Evolutionary conservation across 2,113 vertebrate genomes (phyloP).

Genomic region (Geococcyx californianus): DNA sequence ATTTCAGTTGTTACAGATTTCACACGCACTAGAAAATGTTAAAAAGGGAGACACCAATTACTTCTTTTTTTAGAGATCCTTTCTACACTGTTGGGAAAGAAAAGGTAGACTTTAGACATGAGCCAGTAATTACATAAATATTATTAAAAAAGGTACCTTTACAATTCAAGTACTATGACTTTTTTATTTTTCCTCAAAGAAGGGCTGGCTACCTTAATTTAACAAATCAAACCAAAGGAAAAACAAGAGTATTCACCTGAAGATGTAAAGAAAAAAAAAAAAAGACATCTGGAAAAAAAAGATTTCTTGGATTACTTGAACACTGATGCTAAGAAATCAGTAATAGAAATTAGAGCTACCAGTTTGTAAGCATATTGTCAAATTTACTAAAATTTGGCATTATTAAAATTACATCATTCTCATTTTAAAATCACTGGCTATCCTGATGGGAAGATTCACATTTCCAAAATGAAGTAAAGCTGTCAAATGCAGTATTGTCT

Average conservation of each 20-base stretch:
- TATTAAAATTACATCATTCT: neutral
- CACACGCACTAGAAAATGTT: neutral
- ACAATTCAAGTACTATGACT: neutral
- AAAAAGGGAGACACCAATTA: neutral
- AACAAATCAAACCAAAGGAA: neutral
- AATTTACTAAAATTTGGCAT: neutral
- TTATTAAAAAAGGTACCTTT: neutral
- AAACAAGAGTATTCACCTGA: neutral
- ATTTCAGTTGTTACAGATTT: neutral
- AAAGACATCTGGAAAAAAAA: neutral
- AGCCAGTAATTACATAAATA: neutral
- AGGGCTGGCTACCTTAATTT: neutral
- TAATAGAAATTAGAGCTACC: neutral
- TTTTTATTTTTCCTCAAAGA: neutral
- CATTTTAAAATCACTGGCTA: neutral
- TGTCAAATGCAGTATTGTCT: neutral
- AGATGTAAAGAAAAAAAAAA: neutral
- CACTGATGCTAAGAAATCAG: neutral
- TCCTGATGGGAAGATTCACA: neutral
- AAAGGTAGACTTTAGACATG: neutral
- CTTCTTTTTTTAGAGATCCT: neutral
- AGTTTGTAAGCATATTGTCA: neutral
- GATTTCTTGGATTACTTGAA: neutral
- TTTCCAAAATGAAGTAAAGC: conserved; percentile 9
- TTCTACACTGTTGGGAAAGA: neutral